A percentile compares a stretch with the other conserved stretches of the same genome.
These are phyloP conservation scores for Zygogramma bicolorata DNA, from an alignment of 2,888 invertebrate genomes.

Conservation along the genomic window DNA sequence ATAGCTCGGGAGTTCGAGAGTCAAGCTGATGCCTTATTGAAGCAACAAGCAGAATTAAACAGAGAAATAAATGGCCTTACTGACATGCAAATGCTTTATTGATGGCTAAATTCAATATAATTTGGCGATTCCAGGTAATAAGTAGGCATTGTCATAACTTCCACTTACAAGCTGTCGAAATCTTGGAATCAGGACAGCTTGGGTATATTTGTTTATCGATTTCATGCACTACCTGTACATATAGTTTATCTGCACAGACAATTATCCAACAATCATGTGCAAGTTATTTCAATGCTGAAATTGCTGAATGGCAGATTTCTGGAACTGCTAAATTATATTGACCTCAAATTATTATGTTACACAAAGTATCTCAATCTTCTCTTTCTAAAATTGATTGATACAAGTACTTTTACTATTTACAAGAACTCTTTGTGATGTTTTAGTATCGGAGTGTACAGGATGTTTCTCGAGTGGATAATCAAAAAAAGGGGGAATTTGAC, in stretches of 20 bases:
- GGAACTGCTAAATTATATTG: neutral
- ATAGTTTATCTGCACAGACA: neutral
- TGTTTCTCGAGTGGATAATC: no score
- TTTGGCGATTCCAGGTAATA: conserved; percentile 13
- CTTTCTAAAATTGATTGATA: neutral
- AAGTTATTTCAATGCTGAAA: neutral
- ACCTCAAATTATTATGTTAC: neutral
- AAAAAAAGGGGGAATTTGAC: no score
- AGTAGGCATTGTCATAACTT: neutral
- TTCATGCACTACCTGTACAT: neutral
- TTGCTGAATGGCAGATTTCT: neutral
- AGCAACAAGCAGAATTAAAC: conserved; percentile 58
- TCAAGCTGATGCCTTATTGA: conserved; percentile 60
- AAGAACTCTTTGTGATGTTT: no score
- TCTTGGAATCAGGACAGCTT: no score
- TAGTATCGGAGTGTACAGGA: no score
- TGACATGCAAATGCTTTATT: conserved; percentile 52
- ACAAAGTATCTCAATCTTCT: neutral
- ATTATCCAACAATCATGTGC: neutral
- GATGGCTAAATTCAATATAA: conserved; percentile 46
- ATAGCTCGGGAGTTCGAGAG: conserved; percentile 57
- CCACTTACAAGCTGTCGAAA: neutral
- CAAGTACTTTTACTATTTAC: neutral
- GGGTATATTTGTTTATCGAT: no score
- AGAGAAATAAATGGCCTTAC: conserved; percentile 50